A percentile compares a stretch with the other conserved stretches of the same genome.
These are phyloP conservation scores for Perca flavescens DNA, from an alignment of 2,113 vertebrate genomes.

Conservation along the genomic window DNA sequence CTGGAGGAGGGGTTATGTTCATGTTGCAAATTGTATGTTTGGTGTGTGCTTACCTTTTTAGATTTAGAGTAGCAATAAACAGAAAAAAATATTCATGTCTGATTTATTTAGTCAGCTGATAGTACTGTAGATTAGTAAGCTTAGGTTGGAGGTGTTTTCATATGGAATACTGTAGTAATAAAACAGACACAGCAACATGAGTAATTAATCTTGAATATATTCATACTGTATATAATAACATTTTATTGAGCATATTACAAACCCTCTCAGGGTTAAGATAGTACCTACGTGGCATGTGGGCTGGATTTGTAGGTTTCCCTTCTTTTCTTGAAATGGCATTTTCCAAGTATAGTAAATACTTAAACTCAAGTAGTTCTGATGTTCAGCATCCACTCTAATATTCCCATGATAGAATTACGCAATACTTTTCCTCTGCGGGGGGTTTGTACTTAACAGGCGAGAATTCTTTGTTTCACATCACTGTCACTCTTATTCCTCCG, in stretches of 20 bases:
- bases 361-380: not conserved
- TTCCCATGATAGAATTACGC: slow-evolving; percentile 7
- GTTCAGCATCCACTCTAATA: slow-evolving; percentile 8
- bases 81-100: not conserved
- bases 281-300: slow-evolving; percentile 5
- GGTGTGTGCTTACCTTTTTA: not conserved
- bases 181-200: slow-evolving; percentile 1
- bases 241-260: slow-evolving; percentile 20
- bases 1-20: too few relatives aligned
- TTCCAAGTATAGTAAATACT: not conserved
- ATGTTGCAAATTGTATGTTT: too few relatives aligned
- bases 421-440: slow-evolving; percentile 4
- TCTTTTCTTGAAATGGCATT: not conserved
- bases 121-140: not conserved
- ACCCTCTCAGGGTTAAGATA: slow-evolving; percentile 8
- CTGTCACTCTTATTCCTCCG: slow-evolving; percentile 64
- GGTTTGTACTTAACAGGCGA: slow-evolving; percentile 13
- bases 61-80: not conserved
- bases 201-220: slow-evolving; percentile 34
- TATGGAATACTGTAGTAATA: slow-evolving; percentile 14
- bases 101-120: slow-evolving; percentile 14
- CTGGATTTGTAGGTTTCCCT: not conserved
- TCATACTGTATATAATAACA: slow-evolving; percentile 28
- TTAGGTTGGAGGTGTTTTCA: not conserved
- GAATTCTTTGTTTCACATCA: slow-evolving; percentile 65